Percentiles rank a stretch among this genome's conserved stretches.
Evolutionary conservation across 2,113 vertebrate species (phyloP).

Genomic region (Grus americana): DNA sequence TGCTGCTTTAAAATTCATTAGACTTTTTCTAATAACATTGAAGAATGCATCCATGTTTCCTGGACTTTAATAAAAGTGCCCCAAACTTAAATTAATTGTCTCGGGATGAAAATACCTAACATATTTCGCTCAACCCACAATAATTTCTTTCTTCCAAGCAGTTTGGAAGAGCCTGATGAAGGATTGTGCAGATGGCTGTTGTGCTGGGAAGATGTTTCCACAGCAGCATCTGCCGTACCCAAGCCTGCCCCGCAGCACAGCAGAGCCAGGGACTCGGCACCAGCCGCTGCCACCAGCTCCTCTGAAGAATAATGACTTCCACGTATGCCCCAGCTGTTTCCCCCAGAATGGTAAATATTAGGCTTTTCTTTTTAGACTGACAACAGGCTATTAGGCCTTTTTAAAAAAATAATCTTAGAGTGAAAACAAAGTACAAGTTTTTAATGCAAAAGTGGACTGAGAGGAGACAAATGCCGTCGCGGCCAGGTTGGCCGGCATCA

Average conservation of each 20-base stretch:
- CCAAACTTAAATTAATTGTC: background rate
- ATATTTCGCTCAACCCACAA: background rate
- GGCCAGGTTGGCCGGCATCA: fast-evolving
- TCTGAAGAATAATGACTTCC: background rate
- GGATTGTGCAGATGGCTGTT: background rate
- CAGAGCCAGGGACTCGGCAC: background rate
- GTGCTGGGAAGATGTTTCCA: fast-evolving
- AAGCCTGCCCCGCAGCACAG: fast-evolving
- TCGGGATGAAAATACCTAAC: background rate
- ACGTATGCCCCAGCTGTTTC: background rate
- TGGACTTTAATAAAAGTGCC: background rate
- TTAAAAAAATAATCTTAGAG: background rate
- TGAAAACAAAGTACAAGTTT: background rate
- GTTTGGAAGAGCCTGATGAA: background rate
- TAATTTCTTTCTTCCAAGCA: background rate
- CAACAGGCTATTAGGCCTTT: background rate
- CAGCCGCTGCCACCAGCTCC: fast-evolving
- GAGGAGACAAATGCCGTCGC: background rate
- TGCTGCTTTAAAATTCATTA: background rate
- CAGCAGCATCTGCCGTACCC: background rate
- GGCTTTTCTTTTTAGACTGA: background rate
- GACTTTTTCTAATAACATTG: background rate
- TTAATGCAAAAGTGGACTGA: background rate
- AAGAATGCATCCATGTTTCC: background rate
- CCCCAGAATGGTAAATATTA: background rate